A percentile compares a stretch with the other conserved stretches of the same genome.
phyloP scores from a whole-genome alignment of 2,113 vertebrate species.

The Xiphophorus maculatus region DNA sequence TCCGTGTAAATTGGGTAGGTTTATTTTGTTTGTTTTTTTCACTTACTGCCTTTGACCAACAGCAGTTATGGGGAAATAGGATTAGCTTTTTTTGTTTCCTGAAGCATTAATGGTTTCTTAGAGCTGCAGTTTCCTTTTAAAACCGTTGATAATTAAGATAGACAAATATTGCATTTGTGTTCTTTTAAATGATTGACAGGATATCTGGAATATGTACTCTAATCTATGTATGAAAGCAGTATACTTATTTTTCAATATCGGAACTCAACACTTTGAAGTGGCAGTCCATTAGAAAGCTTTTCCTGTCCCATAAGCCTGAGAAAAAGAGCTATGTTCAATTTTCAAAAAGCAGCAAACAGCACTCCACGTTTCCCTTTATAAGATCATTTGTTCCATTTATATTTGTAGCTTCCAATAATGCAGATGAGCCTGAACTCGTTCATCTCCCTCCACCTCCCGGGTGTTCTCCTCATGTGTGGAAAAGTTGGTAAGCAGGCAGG shows the following conservation, averaged over 20 bases:
- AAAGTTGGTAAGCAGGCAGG: slow-evolving; percentile 24
- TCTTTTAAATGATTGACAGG: not conserved
- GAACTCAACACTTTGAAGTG: slow-evolving; percentile 8
- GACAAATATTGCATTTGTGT: too few species aligned
- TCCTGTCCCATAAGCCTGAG: slow-evolving; percentile 7
- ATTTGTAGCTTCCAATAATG: slow-evolving; percentile 51
- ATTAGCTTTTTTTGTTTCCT: slow-evolving; percentile 14
- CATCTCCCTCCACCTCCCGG: slow-evolving; percentile 10
- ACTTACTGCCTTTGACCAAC: slow-evolving; percentile 34
- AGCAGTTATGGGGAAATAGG: slow-evolving; percentile 4
- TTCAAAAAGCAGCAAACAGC: slow-evolving; percentile 39
- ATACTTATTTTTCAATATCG: slow-evolving; percentile 12
- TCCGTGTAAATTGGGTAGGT: slow-evolving; percentile 41
- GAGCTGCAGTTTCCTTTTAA: not conserved
- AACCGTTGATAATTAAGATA: not conserved
- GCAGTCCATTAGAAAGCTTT: slow-evolving; percentile 18
- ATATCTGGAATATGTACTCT: not conserved
- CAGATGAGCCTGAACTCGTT: slow-evolving; percentile 53
- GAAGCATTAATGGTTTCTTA: not conserved
- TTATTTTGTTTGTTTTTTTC: slow-evolving; percentile 10
- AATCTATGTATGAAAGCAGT: not conserved
- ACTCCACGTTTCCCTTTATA: slow-evolving; percentile 53
- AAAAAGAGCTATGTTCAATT: slow-evolving; percentile 5
- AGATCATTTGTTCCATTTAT: slow-evolving; percentile 64
- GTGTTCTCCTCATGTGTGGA: slow-evolving; percentile 42